These are phyloP conservation scores for Diadromus collaris DNA, from an alignment of 2,888 invertebrate species.

Conservation along the genomic window DNA sequence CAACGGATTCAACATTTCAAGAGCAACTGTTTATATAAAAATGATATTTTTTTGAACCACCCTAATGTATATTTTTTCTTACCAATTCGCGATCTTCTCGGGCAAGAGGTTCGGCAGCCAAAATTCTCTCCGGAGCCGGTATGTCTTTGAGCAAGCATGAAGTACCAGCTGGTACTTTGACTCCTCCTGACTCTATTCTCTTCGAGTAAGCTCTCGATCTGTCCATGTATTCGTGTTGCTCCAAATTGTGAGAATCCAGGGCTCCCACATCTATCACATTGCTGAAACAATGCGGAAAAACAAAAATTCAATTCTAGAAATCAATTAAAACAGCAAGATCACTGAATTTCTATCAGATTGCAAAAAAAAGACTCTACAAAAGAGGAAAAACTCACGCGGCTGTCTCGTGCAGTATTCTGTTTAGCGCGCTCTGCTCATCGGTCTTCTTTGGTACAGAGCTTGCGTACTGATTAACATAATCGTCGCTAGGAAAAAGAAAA, in stretches of 20 bases:
- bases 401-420: conserved; percentile 93
- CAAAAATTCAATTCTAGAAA: conserved; percentile 28
- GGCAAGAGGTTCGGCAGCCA: conserved; percentile 84
- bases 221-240: conserved; percentile 94
- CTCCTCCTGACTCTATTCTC: conserved; percentile 78
- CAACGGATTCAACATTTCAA: no score
- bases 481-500: conserved; percentile 82
- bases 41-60: no score
- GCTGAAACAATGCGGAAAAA: conserved; percentile 80
- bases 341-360: neutral
- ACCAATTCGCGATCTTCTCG: conserved; percentile 87
- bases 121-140: conserved; percentile 86
- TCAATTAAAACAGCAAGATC: conserved; percentile 39
- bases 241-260: conserved; percentile 92
- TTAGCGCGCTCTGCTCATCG: conserved; percentile 95
- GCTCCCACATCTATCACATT: conserved; percentile 98
- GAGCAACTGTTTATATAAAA: no score
- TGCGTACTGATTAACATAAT: conserved; percentile 84
- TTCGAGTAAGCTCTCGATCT: conserved; percentile 77
- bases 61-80: conserved; percentile 75
- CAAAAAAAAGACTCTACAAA: conserved; percentile 28
- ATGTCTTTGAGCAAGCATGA: conserved; percentile 86
- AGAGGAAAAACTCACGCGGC: conserved; percentile 86
- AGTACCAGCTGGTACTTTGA: conserved; percentile 79
- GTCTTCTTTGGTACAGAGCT: conserved; percentile 88